Conservation (phyloP, 2,113 vertebrate genomes). For the Phyllostomus discolor region DNA sequence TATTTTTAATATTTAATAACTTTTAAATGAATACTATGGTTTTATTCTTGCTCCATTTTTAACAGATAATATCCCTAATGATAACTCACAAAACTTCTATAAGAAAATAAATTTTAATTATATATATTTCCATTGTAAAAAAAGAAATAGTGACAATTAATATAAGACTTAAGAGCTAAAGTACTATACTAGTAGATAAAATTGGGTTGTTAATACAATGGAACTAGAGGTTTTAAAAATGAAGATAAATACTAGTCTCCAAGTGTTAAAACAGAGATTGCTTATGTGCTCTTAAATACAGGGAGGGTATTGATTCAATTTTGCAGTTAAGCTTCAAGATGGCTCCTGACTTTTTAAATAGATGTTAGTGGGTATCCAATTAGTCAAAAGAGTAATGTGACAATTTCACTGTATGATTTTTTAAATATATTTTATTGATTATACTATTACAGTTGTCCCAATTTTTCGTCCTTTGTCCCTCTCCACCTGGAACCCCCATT, state of each 20-base stretch:
- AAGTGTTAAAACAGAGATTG: not conserved
- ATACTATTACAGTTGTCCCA: too few relatives aligned
- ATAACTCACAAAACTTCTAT: not conserved
- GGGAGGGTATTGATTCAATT: accelerated
- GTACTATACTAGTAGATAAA: not conserved
- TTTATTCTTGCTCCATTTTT: not conserved
- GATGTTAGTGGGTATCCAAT: too few relatives aligned
- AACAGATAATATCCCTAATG: not conserved
- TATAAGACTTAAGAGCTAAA: not conserved
- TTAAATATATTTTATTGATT: too few relatives aligned
- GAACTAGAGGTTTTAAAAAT: not conserved
- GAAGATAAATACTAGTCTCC: accelerated
- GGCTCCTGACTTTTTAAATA: not conserved
- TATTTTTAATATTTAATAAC: not conserved
- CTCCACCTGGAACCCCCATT: too few relatives aligned
- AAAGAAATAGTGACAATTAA: not conserved
- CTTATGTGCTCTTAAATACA: not conserved
- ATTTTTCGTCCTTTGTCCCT: too few relatives aligned
- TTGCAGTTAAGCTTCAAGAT: not conserved
- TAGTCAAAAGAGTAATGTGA: not conserved
- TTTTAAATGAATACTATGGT: not conserved
- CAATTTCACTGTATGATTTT: not conserved
- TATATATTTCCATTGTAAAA: not conserved
- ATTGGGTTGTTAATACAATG: not conserved
- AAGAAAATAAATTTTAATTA: not conserved